These are phyloP conservation scores for Tragelaphus buxtoni DNA, from an alignment of 2,113 vertebrate species.

Conservation along the genomic window DNA sequence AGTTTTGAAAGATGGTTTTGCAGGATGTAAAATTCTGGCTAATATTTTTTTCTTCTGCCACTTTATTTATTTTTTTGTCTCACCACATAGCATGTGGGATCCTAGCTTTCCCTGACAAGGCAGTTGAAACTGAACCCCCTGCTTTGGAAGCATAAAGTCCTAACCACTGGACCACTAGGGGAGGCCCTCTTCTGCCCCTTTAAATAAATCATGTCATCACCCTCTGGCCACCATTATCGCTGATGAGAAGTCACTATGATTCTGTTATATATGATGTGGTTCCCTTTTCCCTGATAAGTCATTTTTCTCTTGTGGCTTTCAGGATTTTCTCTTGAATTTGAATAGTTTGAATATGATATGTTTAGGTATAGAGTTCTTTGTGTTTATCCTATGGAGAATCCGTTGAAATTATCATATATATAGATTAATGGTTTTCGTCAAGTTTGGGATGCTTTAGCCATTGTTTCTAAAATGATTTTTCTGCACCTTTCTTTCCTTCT, in stretches of 20 bases:
- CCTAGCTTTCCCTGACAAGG: too few relatives aligned
- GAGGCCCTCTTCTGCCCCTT: neutral
- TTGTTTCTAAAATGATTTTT: too few relatives aligned
- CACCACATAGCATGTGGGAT: too few relatives aligned
- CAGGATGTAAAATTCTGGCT: neutral
- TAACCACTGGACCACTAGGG: too few relatives aligned
- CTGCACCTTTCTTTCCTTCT: too few relatives aligned
- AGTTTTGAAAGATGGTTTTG: neutral
- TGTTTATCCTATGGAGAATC: neutral
- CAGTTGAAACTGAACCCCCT: too few relatives aligned
- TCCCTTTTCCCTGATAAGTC: neutral
- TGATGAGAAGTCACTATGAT: neutral
- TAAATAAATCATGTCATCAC: neutral
- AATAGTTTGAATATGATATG: neutral
- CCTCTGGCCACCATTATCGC: neutral
- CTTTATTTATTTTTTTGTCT: too few relatives aligned
- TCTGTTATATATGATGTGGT: neutral
- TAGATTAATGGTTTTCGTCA: too few relatives aligned
- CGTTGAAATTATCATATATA: too few relatives aligned
- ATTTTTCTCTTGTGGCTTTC: neutral
- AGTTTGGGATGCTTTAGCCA: too few relatives aligned
- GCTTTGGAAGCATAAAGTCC: too few relatives aligned
- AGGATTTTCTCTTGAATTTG: neutral
- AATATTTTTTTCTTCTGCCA: neutral
- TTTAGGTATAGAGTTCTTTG: neutral